These are phyloP conservation scores for Leptinotarsa defecta DNA, from an alignment of 1,140 invertebrate genomes.

Conservation along the genomic window DNA sequence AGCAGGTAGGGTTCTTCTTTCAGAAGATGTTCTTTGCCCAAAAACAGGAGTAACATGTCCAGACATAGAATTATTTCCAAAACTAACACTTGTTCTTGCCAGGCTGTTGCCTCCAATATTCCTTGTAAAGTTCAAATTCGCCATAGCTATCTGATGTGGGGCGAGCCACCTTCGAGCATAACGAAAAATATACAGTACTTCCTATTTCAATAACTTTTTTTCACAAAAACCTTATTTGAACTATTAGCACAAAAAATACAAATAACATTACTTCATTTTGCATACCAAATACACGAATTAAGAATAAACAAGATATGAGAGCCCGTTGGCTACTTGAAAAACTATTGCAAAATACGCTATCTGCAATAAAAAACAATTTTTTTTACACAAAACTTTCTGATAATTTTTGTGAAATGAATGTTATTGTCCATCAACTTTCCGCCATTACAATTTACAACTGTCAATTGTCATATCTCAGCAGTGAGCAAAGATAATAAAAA, in stretches of 20 bases:
- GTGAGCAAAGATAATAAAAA: no score
- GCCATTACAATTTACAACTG: constrained; percentile 52
- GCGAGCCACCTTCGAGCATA: constrained; percentile 47
- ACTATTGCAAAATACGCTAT: constrained; percentile 17
- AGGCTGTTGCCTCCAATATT: constrained; percentile 61
- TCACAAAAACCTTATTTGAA: constrained; percentile 35
- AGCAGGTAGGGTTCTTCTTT: constrained; percentile 75
- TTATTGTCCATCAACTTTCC: constrained; percentile 55
- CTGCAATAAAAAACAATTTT: constrained; percentile 20
- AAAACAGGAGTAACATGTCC: constrained; percentile 79
- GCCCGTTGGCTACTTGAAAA: constrained; percentile 27
- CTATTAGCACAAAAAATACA: constrained; percentile 52
- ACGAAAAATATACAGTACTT: constrained; percentile 38
- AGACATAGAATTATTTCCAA: constrained; percentile 63
- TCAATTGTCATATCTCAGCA: constrained; percentile 16
- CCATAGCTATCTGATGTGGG: constrained; percentile 56
- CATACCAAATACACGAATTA: constrained; percentile 43
- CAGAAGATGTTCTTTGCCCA: constrained; percentile 75
- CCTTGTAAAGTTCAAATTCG: constrained; percentile 61
- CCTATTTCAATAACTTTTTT: constrained; percentile 35
- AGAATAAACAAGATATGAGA: constrained; percentile 31
- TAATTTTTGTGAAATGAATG: constrained; percentile 47
- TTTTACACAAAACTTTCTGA: constrained; percentile 42
- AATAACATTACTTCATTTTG: constrained; percentile 46
- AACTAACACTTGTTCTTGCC: constrained; percentile 65